These are phyloP conservation scores for Ferdinandea cuprea DNA, from an alignment of 2,888 invertebrate species.

Conservation along the genomic window DNA sequence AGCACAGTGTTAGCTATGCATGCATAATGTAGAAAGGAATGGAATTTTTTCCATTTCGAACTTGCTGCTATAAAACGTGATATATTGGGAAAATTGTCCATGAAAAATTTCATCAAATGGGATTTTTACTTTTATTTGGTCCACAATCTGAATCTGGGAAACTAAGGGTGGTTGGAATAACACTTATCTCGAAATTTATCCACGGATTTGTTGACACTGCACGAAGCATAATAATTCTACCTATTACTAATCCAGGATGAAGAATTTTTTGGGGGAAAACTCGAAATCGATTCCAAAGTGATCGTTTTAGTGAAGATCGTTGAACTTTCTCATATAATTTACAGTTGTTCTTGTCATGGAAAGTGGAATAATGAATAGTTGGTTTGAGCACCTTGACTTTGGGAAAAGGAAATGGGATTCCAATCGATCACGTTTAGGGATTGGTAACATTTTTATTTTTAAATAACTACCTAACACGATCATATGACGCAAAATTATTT, in stretches of 20 bases:
- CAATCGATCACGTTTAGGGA: neutral
- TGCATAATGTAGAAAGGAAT: conserved; percentile 39
- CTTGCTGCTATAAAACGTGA: conserved; percentile 53
- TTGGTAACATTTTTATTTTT: too few relatives aligned
- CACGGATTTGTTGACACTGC: conserved; percentile 47
- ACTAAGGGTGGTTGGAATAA: conserved; percentile 40
- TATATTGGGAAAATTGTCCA: conserved; percentile 52
- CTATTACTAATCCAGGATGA: conserved; percentile 54
- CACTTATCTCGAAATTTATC: conserved; percentile 50
- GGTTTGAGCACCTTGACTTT: conserved; percentile 26
- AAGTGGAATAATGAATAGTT: conserved; percentile 5
- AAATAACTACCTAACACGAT: too few relatives aligned
- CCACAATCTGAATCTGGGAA: neutral
- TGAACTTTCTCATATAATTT: conserved; percentile 41
- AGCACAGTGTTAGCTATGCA: conserved; percentile 2
- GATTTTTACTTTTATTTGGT: conserved; percentile 11
- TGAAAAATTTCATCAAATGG: conserved; percentile 27
- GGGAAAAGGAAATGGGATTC: neutral
- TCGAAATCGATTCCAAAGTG: conserved; percentile 35
- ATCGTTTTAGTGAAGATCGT: conserved; percentile 51
- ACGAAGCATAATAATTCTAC: conserved; percentile 68
- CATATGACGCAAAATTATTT: too few relatives aligned
- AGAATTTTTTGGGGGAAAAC: conserved; percentile 28
- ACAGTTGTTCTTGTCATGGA: neutral
- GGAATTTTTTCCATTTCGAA: conserved; percentile 54